These are phyloP conservation scores for Ophthalmolycus amberensis DNA, from an alignment of 2,113 vertebrate genomes.

Conservation along the genomic window DNA sequence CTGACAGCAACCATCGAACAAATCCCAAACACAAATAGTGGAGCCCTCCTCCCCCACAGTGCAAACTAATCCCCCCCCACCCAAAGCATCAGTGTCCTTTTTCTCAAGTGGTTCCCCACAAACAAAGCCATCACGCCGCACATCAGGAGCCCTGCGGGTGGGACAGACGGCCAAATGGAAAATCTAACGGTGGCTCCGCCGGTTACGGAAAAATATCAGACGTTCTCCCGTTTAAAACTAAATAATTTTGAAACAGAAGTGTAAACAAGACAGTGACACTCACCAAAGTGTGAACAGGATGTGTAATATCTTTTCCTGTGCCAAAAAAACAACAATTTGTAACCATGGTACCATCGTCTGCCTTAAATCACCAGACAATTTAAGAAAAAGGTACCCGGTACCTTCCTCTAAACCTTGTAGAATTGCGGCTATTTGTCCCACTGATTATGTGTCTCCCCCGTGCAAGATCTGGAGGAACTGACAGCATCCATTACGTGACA, in stretches of 20 bases:
- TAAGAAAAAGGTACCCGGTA: neutral
- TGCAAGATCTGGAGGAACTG: conserved; percentile 9
- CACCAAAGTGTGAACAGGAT: neutral
- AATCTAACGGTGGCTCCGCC: neutral
- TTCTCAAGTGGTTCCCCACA: conserved; percentile 26
- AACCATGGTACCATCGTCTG: neutral
- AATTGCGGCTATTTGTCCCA: conserved; percentile 25
- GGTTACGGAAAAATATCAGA: neutral
- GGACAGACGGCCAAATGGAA: conserved; percentile 25
- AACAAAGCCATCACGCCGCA: conserved; percentile 37
- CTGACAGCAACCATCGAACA: conserved; percentile 48
- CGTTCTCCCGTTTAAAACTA: conserved; percentile 8
- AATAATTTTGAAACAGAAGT: conserved; percentile 1
- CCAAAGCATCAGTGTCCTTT: conserved; percentile 15
- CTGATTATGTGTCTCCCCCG: conserved; percentile 10
- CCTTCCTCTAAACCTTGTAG: neutral
- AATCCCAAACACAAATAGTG: conserved; percentile 46
- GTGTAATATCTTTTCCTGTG: neutral
- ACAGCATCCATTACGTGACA: neutral
- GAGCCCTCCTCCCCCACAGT: conserved; percentile 43
- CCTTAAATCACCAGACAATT: conserved; percentile 28
- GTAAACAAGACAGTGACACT: conserved; percentile 16
- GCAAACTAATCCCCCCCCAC: conserved; percentile 8
- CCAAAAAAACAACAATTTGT: neutral
- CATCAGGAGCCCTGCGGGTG: conserved; percentile 18